Percentiles rank a stretch among this genome's conserved stretches.
Conservation (phyloP, 2,113 vertebrate genomes). For the Echinops telfairi region DNA sequence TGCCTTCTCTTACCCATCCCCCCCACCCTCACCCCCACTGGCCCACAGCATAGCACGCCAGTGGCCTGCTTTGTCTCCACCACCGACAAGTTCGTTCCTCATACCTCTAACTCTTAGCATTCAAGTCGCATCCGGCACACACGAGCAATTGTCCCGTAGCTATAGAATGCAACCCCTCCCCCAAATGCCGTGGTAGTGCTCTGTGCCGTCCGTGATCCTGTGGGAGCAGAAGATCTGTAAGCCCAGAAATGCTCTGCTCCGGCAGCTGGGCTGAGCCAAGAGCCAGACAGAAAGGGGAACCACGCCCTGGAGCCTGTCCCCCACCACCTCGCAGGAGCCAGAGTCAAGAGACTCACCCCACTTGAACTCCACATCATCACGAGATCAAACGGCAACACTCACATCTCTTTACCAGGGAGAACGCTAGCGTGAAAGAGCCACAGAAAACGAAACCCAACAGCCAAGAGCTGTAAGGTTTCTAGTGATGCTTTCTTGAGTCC, state of each 20-base stretch:
- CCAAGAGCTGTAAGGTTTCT: background rate
- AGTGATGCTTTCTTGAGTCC: background rate
- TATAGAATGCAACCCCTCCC: background rate
- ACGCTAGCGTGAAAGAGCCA: background rate
- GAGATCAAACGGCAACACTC: background rate
- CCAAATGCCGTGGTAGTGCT: background rate
- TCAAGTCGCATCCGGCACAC: background rate
- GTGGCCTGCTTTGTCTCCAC: background rate
- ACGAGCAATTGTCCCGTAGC: background rate
- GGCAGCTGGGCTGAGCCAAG: background rate
- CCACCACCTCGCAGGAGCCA: background rate
- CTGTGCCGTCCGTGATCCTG: background rate
- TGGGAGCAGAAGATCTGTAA: background rate
- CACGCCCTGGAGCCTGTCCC: fast-evolving
- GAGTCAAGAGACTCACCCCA: fast-evolving
- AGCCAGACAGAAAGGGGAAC: background rate
- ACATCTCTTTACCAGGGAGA: background rate
- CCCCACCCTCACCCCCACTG: background rate
- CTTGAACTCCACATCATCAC: background rate
- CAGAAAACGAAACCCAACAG: background rate
- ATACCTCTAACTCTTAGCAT: background rate
- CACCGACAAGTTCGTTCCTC: background rate
- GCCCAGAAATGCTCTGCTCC: background rate
- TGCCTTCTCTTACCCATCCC: no score
- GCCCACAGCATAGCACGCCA: fast-evolving